Base-by-base conservation (phyloP, 2,888 invertebrate genomes). In the Rhamnusium bicolor region DNA sequence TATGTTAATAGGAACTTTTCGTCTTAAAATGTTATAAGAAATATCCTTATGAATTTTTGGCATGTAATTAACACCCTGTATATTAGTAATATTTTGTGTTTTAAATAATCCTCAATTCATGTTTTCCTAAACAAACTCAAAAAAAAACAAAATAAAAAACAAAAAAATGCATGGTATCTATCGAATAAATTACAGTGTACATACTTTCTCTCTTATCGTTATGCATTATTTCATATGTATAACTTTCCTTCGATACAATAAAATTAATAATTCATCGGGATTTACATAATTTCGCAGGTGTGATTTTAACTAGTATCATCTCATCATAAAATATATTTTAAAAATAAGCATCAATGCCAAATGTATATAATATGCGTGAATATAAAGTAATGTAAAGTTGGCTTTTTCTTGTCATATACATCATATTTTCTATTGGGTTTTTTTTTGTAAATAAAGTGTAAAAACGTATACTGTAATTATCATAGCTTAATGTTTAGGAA, bases 261-360 rank as follows among this genome's bases (percentile, higher is more conserved):
- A 51, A 65, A 32, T 51, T 51, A 51, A 21, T 32, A 21, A 53
- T 32, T 12, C 53, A 29, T 53, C 16, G 32, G 53, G 54, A 65
- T 65, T 65, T 65, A 19, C 65, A 53, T 65, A 65, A 65, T 65
- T 65, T 65, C 65, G 19, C 65, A 65, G 65, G 65, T 65, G 65
- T 65, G 53, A 53, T 65, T 27, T 32, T 32, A 53, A 65, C 32
- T 51, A 63, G 29, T 29, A 19, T 27, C 53, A 40, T 65, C 32
- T 27, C 53, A 40, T 65, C 32, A 65, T 40, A n/a, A 51, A 47
- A 21, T 29, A 40, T 32, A n/a, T 53, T 65, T 65, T 65, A 65
- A 65, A 65, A 65, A 65, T 65, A 65, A 40, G 18, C 53, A 16
- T 53, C 65, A 65, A 65, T 65, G 65, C 32, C 65, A 53, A 12